Evolutionary conservation across 2,113 vertebrate genomes (phyloP), one percentile per base, ranked within the genome.

Genomic region (Larimichthys crocea): DNA sequence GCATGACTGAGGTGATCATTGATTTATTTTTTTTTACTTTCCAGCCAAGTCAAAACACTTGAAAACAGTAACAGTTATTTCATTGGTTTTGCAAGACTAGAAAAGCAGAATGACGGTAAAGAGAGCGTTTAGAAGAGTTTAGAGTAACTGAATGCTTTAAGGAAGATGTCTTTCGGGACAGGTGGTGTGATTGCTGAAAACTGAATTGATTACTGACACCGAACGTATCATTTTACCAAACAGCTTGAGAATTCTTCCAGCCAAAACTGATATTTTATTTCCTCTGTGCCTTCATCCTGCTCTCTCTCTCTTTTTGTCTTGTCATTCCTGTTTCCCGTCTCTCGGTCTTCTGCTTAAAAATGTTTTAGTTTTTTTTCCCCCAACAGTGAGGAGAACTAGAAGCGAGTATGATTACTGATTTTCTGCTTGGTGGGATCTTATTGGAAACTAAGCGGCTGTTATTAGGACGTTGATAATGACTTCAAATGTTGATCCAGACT

Each of bases 401-500:
- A 56, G 44, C 42, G 5, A 62, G 71, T 26, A 20, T 74, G 79
- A 85, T 84, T 65, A 52, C 42, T 67, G 71, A 86, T 89, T 82
- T 91, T 86, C 83, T 86, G 79, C 76, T 85, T 62, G 31, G 74
- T 76, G 56, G 49, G 57, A 64, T 85, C 78, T 84, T 62, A 87
- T 66, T 77, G 65, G 74, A 79, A 86, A 80, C 57, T 62, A 65
- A 76, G 49, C 62, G 56, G 52, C 71, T 85, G 40, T 74, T 78
- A 86, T 89, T 69, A 74, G 63, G 60, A 64, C 61, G 56, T 68
- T 35, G 56, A 74, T 40, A 84, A 77, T 72, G 75, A 52, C 68
- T 63, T 74, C 57, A 65, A 65, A 74, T 83, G 80, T 76, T 74
- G 76, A 79, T 72, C 70, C 65, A 29, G 11, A 26, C n/a, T 26